These are phyloP conservation scores for Desoria tigrina DNA, from an alignment of 2,888 invertebrate species.

Conservation along the genomic window DNA sequence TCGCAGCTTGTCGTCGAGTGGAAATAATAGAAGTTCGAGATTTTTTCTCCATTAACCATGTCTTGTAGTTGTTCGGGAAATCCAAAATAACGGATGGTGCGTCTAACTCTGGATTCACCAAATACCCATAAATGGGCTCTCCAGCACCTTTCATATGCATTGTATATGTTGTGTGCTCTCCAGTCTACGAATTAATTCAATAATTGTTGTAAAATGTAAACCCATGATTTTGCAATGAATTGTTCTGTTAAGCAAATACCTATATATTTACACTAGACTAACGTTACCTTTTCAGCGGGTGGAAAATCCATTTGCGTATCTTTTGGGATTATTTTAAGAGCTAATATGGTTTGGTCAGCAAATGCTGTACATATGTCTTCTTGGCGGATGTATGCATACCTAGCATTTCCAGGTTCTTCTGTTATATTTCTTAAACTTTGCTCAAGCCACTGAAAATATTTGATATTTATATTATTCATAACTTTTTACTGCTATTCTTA, in stretches of 20 bases:
- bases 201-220: not conserved
- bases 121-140: slow-evolving; percentile 66
- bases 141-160: slow-evolving; percentile 66
- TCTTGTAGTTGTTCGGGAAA: slow-evolving; percentile 48
- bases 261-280: not conserved
- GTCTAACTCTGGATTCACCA: slow-evolving; percentile 63
- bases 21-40: slow-evolving; percentile 16
- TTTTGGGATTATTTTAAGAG: slow-evolving; percentile 81
- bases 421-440: slow-evolving; percentile 82
- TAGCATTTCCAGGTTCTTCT: slow-evolving; percentile 72
- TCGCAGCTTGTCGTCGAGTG: slow-evolving; percentile 28
- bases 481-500: not conserved
- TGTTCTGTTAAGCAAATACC: not conserved
- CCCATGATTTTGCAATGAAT: not conserved
- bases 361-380: slow-evolving; percentile 72
- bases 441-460: slow-evolving; percentile 66
- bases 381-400: slow-evolving; percentile 72
- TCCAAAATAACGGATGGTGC: slow-evolving; percentile 53
- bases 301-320: slow-evolving; percentile 71
- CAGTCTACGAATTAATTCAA: slow-evolving; percentile 30
- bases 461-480: not conserved
- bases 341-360: slow-evolving; percentile 69
- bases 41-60: slow-evolving; percentile 36
- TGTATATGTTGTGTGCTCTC: slow-evolving; percentile 59
- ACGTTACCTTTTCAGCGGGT: slow-evolving; percentile 48